A percentile compares a stretch with the other conserved stretches of the same genome.
Conservation (phyloP, 2,797 vertebrate species). For the Sorex maritimensis region DNA sequence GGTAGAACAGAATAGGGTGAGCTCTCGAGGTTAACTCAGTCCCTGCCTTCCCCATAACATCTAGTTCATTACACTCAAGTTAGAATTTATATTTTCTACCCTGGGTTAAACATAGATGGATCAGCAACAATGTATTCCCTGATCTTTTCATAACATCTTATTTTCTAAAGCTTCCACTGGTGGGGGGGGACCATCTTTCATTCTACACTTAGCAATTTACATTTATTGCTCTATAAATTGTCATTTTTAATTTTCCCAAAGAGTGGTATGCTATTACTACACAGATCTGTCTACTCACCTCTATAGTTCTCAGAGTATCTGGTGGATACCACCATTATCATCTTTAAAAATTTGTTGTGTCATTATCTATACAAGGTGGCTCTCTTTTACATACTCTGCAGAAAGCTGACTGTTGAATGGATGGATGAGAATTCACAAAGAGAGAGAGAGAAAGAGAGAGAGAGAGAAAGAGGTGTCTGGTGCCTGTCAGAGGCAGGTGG, state of each 20-base stretch:
- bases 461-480: too few relatives aligned
- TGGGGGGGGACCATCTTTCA: neutral
- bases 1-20: neutral
- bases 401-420: constrained; percentile 21
- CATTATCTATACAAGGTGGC: neutral
- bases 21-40: neutral
- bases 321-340: fast-evolving
- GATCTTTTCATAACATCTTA: neutral
- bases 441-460: neutral
- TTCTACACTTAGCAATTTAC: neutral
- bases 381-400: constrained; percentile 7
- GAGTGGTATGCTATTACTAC: neutral
- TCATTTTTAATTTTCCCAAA: neutral
- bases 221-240: neutral
- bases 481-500: too few relatives aligned
- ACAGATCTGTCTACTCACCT: neutral
- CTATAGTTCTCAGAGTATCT: neutral
- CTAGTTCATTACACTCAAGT: neutral
- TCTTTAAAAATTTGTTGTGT: neutral
- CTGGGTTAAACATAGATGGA: neutral
- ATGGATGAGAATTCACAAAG: constrained; percentile 8
- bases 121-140: neutral
- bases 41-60: neutral
- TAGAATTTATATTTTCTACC: constrained; percentile 7
- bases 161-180: neutral